Percentiles rank a stretch among this genome's conserved stretches.
Conservation (phyloP, 2,113 vertebrate genomes). For the Platysternon megacephalum region DNA sequence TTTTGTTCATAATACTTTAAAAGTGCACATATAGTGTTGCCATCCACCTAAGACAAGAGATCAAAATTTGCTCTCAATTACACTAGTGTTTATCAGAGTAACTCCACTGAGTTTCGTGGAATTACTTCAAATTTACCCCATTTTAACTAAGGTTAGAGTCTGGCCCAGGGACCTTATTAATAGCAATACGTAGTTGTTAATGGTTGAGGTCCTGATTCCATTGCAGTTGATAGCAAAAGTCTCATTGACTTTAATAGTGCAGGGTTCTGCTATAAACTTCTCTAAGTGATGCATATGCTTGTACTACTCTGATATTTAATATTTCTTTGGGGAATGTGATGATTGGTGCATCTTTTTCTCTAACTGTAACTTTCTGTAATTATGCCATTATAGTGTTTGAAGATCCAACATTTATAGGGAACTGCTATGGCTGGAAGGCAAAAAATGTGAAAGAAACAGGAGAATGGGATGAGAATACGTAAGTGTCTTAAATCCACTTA, state of each 20-base stretch:
- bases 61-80: neutral
- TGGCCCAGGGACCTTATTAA: neutral
- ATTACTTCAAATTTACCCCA: neutral
- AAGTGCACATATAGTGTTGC: neutral
- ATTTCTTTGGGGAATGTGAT: neutral
- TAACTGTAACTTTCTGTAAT: slow-evolving; percentile 4
- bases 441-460: neutral
- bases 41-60: neutral
- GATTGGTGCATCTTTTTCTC: neutral
- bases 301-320: neutral
- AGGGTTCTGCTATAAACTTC: neutral
- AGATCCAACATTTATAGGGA: slow-evolving; percentile 1
- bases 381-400: slow-evolving; percentile 50
- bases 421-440: neutral
- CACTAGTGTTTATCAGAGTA: neutral
- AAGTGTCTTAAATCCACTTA: slow-evolving; percentile 1
- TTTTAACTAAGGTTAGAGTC: neutral
- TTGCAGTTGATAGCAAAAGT: neutral
- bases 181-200: neutral
- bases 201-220: neutral
- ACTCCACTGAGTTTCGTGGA: neutral
- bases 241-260: neutral
- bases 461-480: neutral
- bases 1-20: neutral
- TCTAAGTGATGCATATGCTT: neutral